Conservation (phyloP, 1,140 invertebrate genomes). For the Alviniconcha marisindica region DNA sequence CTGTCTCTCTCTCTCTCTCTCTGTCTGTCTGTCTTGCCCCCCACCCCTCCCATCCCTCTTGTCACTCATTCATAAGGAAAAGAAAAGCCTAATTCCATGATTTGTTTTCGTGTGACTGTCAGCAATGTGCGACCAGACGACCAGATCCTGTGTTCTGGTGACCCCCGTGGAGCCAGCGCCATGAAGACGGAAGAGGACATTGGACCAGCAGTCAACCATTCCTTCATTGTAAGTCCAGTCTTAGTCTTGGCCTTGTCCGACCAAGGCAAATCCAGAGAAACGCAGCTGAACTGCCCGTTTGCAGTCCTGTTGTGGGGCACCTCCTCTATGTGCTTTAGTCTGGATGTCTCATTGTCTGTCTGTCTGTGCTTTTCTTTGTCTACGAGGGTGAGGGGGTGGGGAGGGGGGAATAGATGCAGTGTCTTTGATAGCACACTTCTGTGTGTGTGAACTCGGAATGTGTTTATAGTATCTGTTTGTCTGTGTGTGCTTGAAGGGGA, state of each 20-base stretch:
- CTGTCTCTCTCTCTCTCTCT: no score
- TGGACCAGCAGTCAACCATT: conserved; percentile 89
- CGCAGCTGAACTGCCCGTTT: no score
- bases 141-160: conserved; percentile 91
- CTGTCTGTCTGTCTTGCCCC: no score
- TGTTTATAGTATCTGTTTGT: background rate
- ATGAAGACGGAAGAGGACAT: conserved; percentile 90
- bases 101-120: conserved; percentile 54
- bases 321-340: background rate
- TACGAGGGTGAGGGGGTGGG: background rate
- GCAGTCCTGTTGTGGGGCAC: no score
- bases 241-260: background rate
- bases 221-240: conserved; percentile 87
- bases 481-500: background rate
- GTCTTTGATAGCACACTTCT: no score
- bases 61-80: no score
- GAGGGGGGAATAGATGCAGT: no score
- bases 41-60: no score
- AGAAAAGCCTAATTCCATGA: no score
- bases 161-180: conserved; percentile 87
- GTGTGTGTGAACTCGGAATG: no score
- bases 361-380: background rate
- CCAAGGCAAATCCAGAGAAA: no score
- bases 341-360: background rate
- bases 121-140: conserved; percentile 79